Base-by-base conservation (phyloP, 2,888 invertebrate genomes). In the Andrena praecox region DNA sequence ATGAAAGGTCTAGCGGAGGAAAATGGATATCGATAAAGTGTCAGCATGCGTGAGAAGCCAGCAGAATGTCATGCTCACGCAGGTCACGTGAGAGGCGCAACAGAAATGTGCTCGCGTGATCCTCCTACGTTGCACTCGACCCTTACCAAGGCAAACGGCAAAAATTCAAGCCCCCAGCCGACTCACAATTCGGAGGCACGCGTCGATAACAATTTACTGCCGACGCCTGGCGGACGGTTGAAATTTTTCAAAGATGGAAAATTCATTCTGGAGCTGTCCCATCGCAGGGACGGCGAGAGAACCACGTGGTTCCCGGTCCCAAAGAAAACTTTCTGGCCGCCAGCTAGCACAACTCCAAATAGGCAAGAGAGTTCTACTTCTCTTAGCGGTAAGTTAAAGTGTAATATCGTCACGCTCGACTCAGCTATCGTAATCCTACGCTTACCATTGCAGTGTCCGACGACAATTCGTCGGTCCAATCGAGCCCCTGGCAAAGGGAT, bases 211-310 rank as follows among this genome's bases (percentile, higher is more conserved):
- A 91, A 87, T 72, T 81, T 90, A 31, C 84, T 92, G 52, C 93
- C 94, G 29, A 93, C 95, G 85, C 95, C 96, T 93, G 97, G 97
- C 90, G 97, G 97, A 92, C 95, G 97, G 91, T 96, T 97, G 89
- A 97, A 97, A 94, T 97, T 97, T 94, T 97, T 97, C 94, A 97
- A 97, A 96, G 98, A 98, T 97, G 98, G 98, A 85, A 98, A 98
- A 94, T 97, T 98, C 94, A 98, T 98, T 91, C 94, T 98, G 95
- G 98, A 98, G 95, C 93, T 98, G 95, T 96, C 96, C 80, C 95
- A 97, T 90, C 95, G 96, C 56, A 95, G 96, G 89, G 97, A 96
- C 91, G 97, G 97, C 82, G 97, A 97, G 93, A 96, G 97, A 90
- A 96, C 96, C 72, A 97, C 97, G 71, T 98, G 98, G 98, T 97